Conservation (phyloP, 30 jellyfish, hydroid and myxozoan species). For the Cassiopea xamachana region DNA sequence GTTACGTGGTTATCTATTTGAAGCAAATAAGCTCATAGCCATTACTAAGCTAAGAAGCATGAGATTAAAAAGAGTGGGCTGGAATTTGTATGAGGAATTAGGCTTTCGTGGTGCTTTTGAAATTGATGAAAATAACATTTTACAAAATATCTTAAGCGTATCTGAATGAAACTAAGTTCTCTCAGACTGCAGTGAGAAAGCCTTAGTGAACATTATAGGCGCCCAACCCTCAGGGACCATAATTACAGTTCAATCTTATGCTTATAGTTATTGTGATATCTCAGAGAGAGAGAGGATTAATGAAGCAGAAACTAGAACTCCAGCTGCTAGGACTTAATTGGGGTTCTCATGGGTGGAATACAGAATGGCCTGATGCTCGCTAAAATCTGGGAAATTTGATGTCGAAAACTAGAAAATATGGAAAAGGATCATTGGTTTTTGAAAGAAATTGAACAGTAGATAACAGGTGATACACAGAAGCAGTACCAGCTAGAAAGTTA, state of each 20-base stretch:
- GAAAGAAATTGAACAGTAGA: constrained; percentile 73
- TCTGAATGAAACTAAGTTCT: too few relatives aligned
- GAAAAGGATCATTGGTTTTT: constrained; percentile 56
- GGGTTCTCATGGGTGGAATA: neutral
- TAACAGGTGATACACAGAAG: constrained; percentile 39
- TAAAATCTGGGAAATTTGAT: neutral
- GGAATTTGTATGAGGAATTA: too few relatives aligned
- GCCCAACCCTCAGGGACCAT: too few relatives aligned
- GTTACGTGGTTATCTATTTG: too few relatives aligned
- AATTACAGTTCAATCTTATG: neutral
- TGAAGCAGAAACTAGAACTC: neutral
- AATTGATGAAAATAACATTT: too few relatives aligned
- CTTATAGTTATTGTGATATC: neutral
- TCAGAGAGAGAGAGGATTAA: neutral
- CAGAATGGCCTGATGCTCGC: neutral
- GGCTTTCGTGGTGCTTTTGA: too few relatives aligned
- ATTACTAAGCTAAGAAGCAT: too few relatives aligned
- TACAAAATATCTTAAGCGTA: too few relatives aligned
- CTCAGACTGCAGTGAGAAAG: too few relatives aligned
- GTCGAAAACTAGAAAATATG: neutral
- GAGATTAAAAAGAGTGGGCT: too few relatives aligned
- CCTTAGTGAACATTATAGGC: too few relatives aligned
- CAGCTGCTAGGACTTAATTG: neutral
- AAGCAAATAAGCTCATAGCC: too few relatives aligned
- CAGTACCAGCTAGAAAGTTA: constrained; percentile 61